Percentiles rank a stretch among this genome's conserved stretches.
phyloP scores from a whole-genome alignment of 1,140 invertebrate genomes.

The Myzus persicae region DNA sequence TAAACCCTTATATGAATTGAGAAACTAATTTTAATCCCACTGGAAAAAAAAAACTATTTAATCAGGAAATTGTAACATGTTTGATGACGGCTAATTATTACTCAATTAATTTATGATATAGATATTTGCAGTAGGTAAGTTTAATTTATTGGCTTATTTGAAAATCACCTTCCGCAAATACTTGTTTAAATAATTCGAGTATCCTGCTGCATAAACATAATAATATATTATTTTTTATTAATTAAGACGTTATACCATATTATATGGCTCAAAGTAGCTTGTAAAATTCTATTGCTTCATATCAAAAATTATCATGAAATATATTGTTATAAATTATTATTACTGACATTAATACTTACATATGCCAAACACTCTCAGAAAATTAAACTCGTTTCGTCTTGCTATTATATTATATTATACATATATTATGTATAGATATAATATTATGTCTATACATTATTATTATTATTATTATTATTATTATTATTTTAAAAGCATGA shows the following conservation, averaged over 20 bases:
- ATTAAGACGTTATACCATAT: background rate
- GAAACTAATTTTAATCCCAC: background rate
- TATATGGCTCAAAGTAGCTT: background rate
- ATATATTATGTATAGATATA: too few species aligned
- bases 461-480: too few species aligned
- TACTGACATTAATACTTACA: background rate
- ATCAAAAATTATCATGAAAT: background rate
- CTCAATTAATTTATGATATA: background rate
- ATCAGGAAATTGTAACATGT: background rate
- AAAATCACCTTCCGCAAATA: background rate
- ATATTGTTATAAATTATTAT: slow-evolving; percentile 36
- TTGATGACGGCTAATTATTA: background rate
- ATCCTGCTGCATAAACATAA: background rate
- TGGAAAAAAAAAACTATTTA: background rate
- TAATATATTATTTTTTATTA: slow-evolving; percentile 5
- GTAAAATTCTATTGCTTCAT: background rate
- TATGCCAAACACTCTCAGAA: background rate
- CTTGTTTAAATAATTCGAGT: background rate
- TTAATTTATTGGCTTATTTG: background rate
- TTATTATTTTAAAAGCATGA: background rate
- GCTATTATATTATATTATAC: background rate
- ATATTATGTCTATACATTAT: too few species aligned
- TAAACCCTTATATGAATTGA: background rate
- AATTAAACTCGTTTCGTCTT: background rate
- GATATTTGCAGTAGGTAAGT: background rate